Evolutionary conservation across 2,113 vertebrate genomes (phyloP).

Genomic region (Antigone vipio): DNA sequence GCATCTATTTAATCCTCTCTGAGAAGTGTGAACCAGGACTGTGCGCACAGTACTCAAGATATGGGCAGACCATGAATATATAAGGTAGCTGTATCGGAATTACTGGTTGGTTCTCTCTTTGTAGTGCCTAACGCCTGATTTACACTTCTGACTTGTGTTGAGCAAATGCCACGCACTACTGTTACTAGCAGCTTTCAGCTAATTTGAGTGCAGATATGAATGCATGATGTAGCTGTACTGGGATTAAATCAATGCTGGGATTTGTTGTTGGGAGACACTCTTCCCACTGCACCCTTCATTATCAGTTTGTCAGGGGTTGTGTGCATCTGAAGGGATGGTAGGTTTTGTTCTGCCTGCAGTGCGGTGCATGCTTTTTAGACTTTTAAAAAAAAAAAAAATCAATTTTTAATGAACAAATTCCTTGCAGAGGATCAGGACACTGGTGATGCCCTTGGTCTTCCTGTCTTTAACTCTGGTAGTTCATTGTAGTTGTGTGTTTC

Average conservation of each 20-base stretch:
- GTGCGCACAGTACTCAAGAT: neutral
- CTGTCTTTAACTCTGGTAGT: neutral
- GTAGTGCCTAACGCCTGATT: neutral
- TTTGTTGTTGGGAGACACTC: neutral
- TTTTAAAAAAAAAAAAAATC: too few species aligned
- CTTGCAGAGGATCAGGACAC: neutral
- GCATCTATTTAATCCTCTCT: neutral
- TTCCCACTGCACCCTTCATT: neutral
- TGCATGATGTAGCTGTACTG: neutral
- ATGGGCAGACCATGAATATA: fast-evolving
- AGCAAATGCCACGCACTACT: neutral
- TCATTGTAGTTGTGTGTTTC: neutral
- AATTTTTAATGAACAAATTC: neutral
- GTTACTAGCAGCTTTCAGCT: neutral
- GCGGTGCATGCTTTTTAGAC: neutral
- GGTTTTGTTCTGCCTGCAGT: neutral
- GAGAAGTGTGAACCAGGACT: neutral
- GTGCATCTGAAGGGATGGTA: neutral
- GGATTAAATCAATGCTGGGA: neutral
- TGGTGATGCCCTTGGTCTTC: neutral
- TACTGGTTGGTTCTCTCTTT: neutral
- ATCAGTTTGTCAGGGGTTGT: neutral
- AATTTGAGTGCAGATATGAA: neutral
- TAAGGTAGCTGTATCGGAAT: neutral
- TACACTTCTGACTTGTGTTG: neutral